Base-by-base conservation (phyloP, 2,113 vertebrate species). In the Cheilinus undulatus region DNA sequence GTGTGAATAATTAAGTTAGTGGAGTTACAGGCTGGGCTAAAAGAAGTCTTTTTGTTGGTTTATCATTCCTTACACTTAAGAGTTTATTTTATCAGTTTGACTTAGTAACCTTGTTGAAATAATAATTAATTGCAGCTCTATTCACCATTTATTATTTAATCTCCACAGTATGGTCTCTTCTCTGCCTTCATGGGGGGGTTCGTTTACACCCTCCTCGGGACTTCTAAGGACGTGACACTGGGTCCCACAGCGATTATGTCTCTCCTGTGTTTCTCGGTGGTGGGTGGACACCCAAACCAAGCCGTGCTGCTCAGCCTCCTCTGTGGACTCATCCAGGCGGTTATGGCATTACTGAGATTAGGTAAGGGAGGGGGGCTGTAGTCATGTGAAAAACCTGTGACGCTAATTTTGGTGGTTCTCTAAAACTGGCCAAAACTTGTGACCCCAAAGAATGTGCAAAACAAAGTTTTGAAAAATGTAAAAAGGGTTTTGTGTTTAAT, bases 231-330 rank as follows among this genome's bases (percentile, higher is more conserved):
- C 0, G 92, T 99, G 88, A 99, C 97, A 0, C 89, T 99, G 86
- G 98, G 98, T 20, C 98, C 98, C 40, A 99, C 97, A 0, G 97
- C 98, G 78, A 97, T 99, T 94, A 96, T 99, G 97, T 99, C 98
- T 0, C 95, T 99, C 26, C 93, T 99, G 24, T 97, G 98, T 28
- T 94, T 94, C 22, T 92, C 93, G 0, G 95, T 97, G n/a, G 87
- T 96, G 0, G 93, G 89, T 66, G 94, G 91, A 0, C 84, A 97
- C 72, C 95, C 95, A 0, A 88, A 78, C 9, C 93, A 92, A 0
- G 97, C 98, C 0, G 58, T 97, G 12, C 92, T 99, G 59, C 94
- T 99, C 40, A 38, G 95, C 60, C 97, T 99, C 80, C 93, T 99
- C 34, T 95, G 93, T 0, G 97, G 98, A 67, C 89, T 96, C 75